These are phyloP conservation scores for Hedychridium roseum DNA, from an alignment of 2,888 invertebrate species.

Conservation along the genomic window DNA sequence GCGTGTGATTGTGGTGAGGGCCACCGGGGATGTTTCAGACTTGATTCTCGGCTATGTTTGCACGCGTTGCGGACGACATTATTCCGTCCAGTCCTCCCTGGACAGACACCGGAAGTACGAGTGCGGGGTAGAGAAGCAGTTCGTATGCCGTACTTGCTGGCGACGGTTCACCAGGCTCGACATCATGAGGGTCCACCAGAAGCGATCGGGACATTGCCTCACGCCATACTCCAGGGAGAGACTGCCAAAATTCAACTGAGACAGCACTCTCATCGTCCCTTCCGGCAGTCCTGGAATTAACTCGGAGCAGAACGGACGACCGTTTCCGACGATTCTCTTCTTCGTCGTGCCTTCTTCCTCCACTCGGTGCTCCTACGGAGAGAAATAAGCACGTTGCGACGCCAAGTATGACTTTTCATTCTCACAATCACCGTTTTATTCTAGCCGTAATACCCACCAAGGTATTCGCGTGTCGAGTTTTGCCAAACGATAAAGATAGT, in stretches of 20 bases:
- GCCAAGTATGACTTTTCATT: conserved; percentile 17
- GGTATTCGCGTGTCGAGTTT: no score
- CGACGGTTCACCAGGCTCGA: conserved; percentile 61
- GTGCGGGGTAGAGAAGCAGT: conserved; percentile 62
- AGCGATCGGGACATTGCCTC: conserved; percentile 40
- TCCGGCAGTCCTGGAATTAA: not conserved
- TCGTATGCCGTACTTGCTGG: conserved; percentile 61
- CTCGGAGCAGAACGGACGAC: no score
- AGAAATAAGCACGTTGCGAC: conserved; percentile 7
- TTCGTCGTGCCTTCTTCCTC: conserved; percentile 8
- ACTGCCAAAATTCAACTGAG: conserved; percentile 12
- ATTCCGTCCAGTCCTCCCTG: conserved; percentile 42
- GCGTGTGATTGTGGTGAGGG: conserved; percentile 37
- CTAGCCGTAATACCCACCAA: no score
- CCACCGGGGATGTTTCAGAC: conserved; percentile 49
- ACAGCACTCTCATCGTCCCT: not conserved
- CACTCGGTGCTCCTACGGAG: not conserved
- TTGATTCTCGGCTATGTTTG: conserved; percentile 44
- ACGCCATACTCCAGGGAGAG: conserved; percentile 39
- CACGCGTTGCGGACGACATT: conserved; percentile 45
- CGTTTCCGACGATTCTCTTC: no score
- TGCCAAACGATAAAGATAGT: no score
- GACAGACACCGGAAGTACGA: conserved; percentile 59
- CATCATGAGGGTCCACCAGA: conserved; percentile 51
- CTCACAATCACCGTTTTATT: not conserved